phyloP scores from a whole-genome alignment of 2,113 vertebrate genomes.

The Apodemus sylvaticus region DNA sequence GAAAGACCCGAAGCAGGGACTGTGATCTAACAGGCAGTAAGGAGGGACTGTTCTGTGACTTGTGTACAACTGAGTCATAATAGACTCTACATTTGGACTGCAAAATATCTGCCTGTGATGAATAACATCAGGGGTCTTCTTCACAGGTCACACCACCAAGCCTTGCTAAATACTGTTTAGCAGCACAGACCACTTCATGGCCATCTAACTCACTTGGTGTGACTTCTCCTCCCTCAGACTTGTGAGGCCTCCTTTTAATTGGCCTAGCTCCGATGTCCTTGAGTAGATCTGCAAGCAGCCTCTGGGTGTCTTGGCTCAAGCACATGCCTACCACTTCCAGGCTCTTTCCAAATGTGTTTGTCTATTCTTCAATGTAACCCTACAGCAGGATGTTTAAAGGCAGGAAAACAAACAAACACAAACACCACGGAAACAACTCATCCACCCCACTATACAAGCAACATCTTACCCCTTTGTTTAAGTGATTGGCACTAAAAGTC shows the following conservation, averaged over 20 bases:
- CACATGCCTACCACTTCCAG: not conserved
- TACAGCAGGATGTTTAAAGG: not conserved
- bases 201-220: fast-evolving
- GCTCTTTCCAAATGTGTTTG: not conserved
- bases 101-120: not conserved
- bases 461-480: not conserved
- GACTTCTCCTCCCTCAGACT: not conserved
- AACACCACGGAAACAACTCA: not conserved
- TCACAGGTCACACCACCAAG: not conserved
- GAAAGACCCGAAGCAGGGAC: not conserved
- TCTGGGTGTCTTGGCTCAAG: not conserved
- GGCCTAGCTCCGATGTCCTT: not conserved
- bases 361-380: not conserved
- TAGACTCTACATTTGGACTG: not conserved
- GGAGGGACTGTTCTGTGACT: not conserved
- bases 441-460: not conserved
- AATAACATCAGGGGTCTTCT: not conserved
- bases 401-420: not conserved
- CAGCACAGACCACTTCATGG: no score
- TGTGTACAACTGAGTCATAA: not conserved
- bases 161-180: not conserved
- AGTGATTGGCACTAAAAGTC: not conserved
- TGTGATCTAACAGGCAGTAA: not conserved
- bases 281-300: not conserved
- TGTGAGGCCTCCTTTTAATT: not conserved